These are phyloP conservation scores for Phthorimaea operculella DNA, from an alignment of 1,140 invertebrate species.

Conservation along the genomic window DNA sequence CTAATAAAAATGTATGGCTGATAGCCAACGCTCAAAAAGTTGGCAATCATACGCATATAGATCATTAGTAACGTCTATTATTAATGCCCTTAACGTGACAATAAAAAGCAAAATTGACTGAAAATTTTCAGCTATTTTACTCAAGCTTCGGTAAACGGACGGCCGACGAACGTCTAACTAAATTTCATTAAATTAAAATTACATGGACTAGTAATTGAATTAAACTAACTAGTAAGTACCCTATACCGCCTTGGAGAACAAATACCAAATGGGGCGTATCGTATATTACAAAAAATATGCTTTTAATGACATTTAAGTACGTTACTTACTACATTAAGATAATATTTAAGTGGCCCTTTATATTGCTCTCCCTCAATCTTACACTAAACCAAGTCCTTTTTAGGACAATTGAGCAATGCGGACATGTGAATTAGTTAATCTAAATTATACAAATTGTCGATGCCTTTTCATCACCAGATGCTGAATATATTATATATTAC, in stretches of 20 bases:
- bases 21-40: too few relatives aligned
- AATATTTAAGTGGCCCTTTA: conserved; percentile 43
- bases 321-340: conserved; percentile 32
- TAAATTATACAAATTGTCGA: conserved; percentile 1
- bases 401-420: conserved; percentile 62
- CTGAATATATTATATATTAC: not conserved
- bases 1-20: too few relatives aligned
- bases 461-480: not conserved
- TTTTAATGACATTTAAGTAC: conserved; percentile 44
- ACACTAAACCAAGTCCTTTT: conserved; percentile 54
- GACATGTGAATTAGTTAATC: conserved; percentile 36
- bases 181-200: conserved; percentile 59
- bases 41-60: too few relatives aligned
- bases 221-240: conserved; percentile 66
- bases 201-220: conserved; percentile 67
- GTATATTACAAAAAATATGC: conserved; percentile 37
- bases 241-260: conserved; percentile 65
- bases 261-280: conserved; percentile 43
- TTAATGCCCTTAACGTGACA: too few relatives aligned
- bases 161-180: conserved; percentile 48
- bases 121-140: too few relatives aligned
- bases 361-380: conserved; percentile 57
- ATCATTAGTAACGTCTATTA: too few relatives aligned
- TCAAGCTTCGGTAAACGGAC: conserved; percentile 6
- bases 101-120: too few relatives aligned